A percentile compares a stretch with the other conserved stretches of the same genome.
These are phyloP conservation scores for Eublepharis macularius DNA, from an alignment of 2,113 vertebrate species.

Conservation along the genomic window DNA sequence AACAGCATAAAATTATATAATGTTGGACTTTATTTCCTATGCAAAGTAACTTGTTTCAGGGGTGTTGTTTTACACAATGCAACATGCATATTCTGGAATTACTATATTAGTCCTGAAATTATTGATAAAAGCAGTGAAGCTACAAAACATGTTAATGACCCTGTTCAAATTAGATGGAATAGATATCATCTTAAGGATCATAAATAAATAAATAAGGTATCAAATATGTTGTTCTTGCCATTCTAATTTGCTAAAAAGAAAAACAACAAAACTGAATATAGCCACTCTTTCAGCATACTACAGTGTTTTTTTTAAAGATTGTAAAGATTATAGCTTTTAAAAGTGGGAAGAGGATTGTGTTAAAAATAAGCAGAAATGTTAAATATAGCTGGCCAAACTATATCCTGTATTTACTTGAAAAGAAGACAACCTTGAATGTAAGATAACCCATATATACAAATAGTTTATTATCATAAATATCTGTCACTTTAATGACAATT, in stretches of 20 bases:
- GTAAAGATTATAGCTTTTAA: background rate
- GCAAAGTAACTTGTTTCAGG: background rate
- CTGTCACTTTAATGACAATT: too few species aligned
- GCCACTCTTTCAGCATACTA: too few species aligned
- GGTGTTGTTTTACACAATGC: slow-evolving; percentile 1
- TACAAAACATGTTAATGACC: background rate
- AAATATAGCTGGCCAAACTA: background rate
- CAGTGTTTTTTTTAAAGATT: too few species aligned
- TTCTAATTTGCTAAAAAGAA: too few species aligned
- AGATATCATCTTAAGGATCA: too few species aligned
- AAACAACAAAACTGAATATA: too few species aligned
- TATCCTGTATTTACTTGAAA: background rate
- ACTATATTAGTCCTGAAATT: background rate
- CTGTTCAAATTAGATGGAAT: background rate
- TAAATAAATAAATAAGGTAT: too few species aligned
- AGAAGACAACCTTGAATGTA: too few species aligned
- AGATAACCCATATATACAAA: too few species aligned
- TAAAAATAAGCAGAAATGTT: background rate
- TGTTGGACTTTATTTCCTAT: background rate
- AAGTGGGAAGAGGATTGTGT: background rate
- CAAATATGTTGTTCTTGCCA: too few species aligned
- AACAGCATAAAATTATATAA: slow-evolving; percentile 34
- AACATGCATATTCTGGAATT: background rate
- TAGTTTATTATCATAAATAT: too few species aligned
- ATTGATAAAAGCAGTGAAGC: background rate